A percentile compares a stretch with the other conserved stretches of the same genome.
Conservation (phyloP, 2,113 vertebrate genomes). For the Brachyistius frenatus region DNA sequence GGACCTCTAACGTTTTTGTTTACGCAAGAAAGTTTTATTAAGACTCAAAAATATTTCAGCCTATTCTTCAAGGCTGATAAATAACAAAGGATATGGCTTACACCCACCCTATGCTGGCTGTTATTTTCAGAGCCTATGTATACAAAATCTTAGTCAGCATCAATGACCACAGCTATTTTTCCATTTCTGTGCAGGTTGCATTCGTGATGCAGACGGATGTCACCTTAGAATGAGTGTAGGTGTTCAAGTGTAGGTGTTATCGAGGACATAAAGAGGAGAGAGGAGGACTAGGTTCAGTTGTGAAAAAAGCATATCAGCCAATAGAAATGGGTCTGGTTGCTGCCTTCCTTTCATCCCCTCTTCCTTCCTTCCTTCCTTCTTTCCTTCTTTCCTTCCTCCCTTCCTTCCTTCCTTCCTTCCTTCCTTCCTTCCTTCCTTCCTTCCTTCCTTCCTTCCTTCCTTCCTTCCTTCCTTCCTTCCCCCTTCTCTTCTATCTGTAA, state of each 20-base stretch:
- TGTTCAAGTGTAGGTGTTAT: conserved; percentile 49
- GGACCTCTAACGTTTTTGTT: neutral
- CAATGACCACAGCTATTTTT: conserved; percentile 41
- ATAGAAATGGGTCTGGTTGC: conserved; percentile 28
- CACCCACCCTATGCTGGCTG: conserved; percentile 14
- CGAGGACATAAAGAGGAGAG: conserved; percentile 29
- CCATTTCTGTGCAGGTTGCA: conserved; percentile 34
- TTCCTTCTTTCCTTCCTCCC: neutral
- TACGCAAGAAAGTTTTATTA: conserved; percentile 2
- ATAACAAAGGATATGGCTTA: neutral
- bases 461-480: neutral
- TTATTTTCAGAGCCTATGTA: conserved; percentile 39
- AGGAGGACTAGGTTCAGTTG: conserved; percentile 32
- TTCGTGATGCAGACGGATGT: conserved; percentile 52
- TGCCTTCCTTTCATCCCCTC: neutral
- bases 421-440: neutral
- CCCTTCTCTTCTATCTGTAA: conserved; percentile 18
- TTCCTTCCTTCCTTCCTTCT: neutral
- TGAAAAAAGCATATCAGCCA: conserved; percentile 64
- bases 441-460: neutral
- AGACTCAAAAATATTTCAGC: conserved; percentile 6
- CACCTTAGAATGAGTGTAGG: conserved; percentile 56
- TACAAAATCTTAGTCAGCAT: conserved; percentile 46
- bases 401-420: too few species aligned
- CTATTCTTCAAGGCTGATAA: neutral